These are phyloP conservation scores for Laupala kohalensis DNA, from an alignment of 1,140 invertebrate genomes.

Conservation along the genomic window DNA sequence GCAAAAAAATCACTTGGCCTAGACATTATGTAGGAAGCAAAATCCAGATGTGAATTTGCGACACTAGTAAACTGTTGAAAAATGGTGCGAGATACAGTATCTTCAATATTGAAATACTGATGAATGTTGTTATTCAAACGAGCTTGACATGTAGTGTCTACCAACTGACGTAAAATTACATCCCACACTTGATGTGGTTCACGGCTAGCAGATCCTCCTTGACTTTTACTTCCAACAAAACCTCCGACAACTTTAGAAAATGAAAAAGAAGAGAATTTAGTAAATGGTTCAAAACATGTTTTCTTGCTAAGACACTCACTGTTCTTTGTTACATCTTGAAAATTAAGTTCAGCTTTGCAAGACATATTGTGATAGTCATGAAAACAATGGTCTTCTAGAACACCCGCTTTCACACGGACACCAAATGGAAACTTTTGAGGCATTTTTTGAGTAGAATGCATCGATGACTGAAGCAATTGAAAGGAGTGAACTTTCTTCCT, in stretches of 20 bases:
- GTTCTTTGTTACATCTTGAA: neutral
- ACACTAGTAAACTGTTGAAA: neutral
- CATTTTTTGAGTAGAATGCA: neutral
- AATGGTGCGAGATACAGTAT: neutral
- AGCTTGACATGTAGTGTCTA: neutral
- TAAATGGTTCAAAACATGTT: neutral
- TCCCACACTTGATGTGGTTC: constrained; percentile 5
- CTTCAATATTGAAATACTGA: neutral
- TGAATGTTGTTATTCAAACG: neutral
- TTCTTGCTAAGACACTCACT: neutral
- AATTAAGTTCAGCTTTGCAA: neutral
- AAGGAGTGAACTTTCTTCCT: neutral
- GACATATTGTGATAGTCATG: neutral
- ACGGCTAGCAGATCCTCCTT: neutral
- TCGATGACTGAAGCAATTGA: neutral
- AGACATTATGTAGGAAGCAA: too few relatives aligned
- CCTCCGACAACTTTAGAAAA: neutral
- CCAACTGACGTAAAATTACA: neutral
- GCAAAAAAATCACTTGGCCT: neutral
- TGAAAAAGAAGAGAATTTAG: neutral
- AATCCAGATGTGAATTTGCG: neutral
- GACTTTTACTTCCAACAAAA: constrained; percentile 5
- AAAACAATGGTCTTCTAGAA: neutral
- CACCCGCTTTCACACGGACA: neutral
- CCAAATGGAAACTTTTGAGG: neutral